phyloP scores from a whole-genome alignment of 2,888 invertebrate species.

The Noctua janthe region DNA sequence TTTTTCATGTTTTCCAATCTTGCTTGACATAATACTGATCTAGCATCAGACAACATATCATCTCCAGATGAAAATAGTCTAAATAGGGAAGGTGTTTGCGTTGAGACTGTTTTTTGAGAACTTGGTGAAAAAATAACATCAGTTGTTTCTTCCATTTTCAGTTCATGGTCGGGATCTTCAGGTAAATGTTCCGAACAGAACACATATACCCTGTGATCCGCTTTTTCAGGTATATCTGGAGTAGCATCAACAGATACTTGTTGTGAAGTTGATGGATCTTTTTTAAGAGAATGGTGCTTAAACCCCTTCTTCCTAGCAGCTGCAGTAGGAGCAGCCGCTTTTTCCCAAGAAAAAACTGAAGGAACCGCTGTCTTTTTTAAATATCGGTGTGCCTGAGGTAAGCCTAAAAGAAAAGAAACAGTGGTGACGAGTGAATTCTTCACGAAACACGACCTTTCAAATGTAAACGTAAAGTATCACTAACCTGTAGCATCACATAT shows the following conservation, averaged over 20 bases:
- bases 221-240: background rate
- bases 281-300: background rate
- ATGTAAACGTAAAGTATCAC: background rate
- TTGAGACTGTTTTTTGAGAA: slow-evolving; percentile 2
- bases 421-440: background rate
- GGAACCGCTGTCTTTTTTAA: slow-evolving; percentile 1
- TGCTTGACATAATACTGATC: slow-evolving; percentile 1
- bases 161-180: background rate
- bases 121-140: background rate
- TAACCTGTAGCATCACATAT: slow-evolving; percentile 4
- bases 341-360: background rate
- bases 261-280: background rate
- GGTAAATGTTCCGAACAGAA: slow-evolving; percentile 1
- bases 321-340: background rate
- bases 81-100: slow-evolving; percentile 7
- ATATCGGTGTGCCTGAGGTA: slow-evolving; percentile 1
- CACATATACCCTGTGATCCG: slow-evolving; percentile 2
- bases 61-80: slow-evolving; percentile 6
- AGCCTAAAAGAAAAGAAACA: background rate
- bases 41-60: slow-evolving; percentile 8
- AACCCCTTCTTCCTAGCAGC: background rate
- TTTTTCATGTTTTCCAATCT: background rate
- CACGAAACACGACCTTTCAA: background rate
- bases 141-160: slow-evolving; percentile 4
- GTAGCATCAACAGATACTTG: background rate